Evolutionary conservation across 2,888 invertebrate species (phyloP), one percentile per base, ranked within the genome.

Genomic region (Tillus elongatus): DNA sequence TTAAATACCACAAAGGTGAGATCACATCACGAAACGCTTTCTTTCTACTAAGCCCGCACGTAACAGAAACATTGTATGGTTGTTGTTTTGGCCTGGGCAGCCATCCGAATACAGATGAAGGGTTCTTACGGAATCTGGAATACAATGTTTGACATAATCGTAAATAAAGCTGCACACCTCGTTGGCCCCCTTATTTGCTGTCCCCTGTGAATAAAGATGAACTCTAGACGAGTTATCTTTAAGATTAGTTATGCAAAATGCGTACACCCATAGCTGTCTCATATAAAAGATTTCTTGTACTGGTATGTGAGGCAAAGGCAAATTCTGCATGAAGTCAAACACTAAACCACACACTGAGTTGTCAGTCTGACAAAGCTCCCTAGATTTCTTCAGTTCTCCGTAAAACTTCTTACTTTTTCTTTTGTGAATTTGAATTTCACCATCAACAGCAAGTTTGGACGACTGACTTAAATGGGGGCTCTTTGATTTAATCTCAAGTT

Each of bases 231-330:
- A 19, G 24, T 19, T 19, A n/a, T 19, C 24, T 9, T 13, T 13
- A 9, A 40, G 13, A 14, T 45, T 35, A 36, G 42, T 38, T 9
- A 44, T 15, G 13, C 39, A 36, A 33, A 43, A 43, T 13, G 28
- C 44, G 33, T 33, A 39, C 2, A 39, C 11, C 37, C 39, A 44
- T 1, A 47, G 35, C 33, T 48, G 43, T 12, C 45, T 16, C 2
- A 39, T 11, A 34, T 50, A 47, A 31, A 50, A 45, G n/a, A 45
- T 34, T 15, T 45, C 41, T 34, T 46, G 49, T 1, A 46, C 47
- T 11, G 47, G 44, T 11, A 45, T 31, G 8, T 13, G 24, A 8
- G 43, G 45, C 11, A 45, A 14, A 6, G 43, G 45, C 10, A 42
- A 19, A 24, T 47, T 45, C 30, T 47, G 43, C 40, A 43, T 45